These are phyloP conservation scores for Poecilia gillii DNA, from an alignment of 2,797 vertebrate species.

Conservation along the genomic window DNA sequence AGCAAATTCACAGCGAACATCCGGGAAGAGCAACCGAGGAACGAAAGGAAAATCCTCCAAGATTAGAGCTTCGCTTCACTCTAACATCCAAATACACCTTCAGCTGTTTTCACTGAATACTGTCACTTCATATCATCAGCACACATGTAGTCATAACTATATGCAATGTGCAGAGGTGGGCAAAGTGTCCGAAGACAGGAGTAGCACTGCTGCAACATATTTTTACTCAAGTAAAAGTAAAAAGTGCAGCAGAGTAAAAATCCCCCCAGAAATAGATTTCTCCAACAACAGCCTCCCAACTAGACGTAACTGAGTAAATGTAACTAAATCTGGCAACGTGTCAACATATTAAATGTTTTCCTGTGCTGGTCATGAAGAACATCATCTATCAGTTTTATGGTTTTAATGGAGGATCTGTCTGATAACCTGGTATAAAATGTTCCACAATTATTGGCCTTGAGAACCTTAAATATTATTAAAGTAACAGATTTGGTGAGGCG, in stretches of 20 bases:
- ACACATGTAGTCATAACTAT: neutral
- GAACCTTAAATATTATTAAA: neutral
- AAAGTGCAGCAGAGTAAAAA: no score
- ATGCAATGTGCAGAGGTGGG: neutral
- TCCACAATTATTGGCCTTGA: neutral
- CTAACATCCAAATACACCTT: neutral
- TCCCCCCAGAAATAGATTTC: no score
- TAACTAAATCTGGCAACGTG: neutral
- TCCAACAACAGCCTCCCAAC: no score
- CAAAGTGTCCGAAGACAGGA: no score
- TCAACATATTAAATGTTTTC: neutral
- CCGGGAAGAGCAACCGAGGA: neutral
- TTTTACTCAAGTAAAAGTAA: no score
- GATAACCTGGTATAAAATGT: neutral
- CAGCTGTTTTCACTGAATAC: neutral
- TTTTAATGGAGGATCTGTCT: neutral
- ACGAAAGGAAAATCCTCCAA: neutral
- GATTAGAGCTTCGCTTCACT: neutral
- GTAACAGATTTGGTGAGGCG: neutral
- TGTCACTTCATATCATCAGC: neutral
- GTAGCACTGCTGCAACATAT: no score
- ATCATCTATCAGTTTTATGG: neutral
- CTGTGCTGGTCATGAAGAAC: neutral
- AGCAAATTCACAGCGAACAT: neutral
- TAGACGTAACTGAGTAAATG: no score